Base-by-base conservation (phyloP, 1,140 invertebrate species). In the Atopsyche davidsoni region DNA sequence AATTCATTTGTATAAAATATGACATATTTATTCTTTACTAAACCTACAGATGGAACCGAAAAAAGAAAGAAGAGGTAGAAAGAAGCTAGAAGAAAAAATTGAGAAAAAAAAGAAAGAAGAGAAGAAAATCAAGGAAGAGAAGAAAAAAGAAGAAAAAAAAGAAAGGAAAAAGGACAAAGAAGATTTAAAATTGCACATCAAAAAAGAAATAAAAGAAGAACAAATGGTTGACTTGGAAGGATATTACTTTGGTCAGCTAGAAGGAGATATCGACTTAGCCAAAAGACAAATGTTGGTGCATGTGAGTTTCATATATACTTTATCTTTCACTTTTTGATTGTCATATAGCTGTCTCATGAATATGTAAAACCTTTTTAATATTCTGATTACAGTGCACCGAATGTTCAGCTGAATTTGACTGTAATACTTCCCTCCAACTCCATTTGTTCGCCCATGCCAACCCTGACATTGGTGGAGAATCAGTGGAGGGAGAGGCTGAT, bases 401-500 rank as follows among this genome's bases (percentile, higher is more conserved):
- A 58, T 77, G 85, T 68, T 59, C 68, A 62, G 54, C 75, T 53
- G 64, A 68, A 17, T 77, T 79, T 61, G 62, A 70, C 51, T 75
- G 80, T 42, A 79, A 83, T 72, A 75, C 77, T 1, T 72, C 79
- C 35, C 71, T 89, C 1, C 81, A 85, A 75, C 72, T 75, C 6
- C 87, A 90, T 64, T 64, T 88, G 49, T 79, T 82, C 36, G 69
- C 65, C 4, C 87, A 90, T 62, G 80, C 80, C 38, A 69, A 69
- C 16, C 58, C 65, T 0, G 63, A 70, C 14, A 62, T 64, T 4
- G 66, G 60, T 13, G 62, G 60, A 36, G 73, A 71, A 17, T 21
- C 32, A 3, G 60, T 66, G 2, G 68, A 69, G 25, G 36, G 35
- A 2, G 58, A 58, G 22, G 61, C 61, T 23, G 65, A 68, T 36